Evolutionary conservation across 2,888 invertebrate species (phyloP).

Genomic region (Drosophila eohydei): DNA sequence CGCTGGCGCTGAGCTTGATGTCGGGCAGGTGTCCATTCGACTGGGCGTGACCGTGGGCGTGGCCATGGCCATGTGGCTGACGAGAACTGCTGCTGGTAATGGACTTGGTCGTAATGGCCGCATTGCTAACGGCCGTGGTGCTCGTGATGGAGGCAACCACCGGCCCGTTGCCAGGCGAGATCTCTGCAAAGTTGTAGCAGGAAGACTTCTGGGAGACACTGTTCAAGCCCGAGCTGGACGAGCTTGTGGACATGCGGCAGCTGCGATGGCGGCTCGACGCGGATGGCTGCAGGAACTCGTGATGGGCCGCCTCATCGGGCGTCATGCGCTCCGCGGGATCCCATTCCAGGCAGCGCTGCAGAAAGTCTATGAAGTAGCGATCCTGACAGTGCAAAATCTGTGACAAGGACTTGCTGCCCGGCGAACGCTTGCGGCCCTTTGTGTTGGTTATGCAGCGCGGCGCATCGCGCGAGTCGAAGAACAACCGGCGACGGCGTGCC

Average conservation of each 20-base stretch:
- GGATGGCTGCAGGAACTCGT: constrained; percentile 92
- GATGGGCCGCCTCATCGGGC: constrained; percentile 94
- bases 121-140: constrained; percentile 82
- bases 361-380: constrained; percentile 95
- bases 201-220: constrained; percentile 83
- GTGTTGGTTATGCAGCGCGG: constrained; percentile 96
- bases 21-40: constrained; percentile 84
- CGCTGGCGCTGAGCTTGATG: constrained; percentile 84
- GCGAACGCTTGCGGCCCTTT: constrained; percentile 95
- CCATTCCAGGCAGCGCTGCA: constrained; percentile 96
- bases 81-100: constrained; percentile 47
- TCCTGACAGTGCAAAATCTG: constrained; percentile 94
- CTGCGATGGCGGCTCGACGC: constrained; percentile 84
- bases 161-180: constrained; percentile 76
- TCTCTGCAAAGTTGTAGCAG: constrained; percentile 82
- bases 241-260: constrained; percentile 83
- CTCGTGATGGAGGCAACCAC: constrained; percentile 80
- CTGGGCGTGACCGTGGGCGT: constrained; percentile 72
- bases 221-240: constrained; percentile 83
- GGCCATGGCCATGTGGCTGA: constrained; percentile 53
- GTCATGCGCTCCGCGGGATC: constrained; percentile 96
- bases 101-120: constrained; percentile 79
- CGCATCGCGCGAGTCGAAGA: constrained; percentile 95
- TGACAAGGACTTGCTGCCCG: constrained; percentile 92
- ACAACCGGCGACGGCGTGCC: constrained; percentile 93